Evolutionary conservation across 1,140 invertebrate genomes (phyloP).

Genomic region (Periplaneta americana): DNA sequence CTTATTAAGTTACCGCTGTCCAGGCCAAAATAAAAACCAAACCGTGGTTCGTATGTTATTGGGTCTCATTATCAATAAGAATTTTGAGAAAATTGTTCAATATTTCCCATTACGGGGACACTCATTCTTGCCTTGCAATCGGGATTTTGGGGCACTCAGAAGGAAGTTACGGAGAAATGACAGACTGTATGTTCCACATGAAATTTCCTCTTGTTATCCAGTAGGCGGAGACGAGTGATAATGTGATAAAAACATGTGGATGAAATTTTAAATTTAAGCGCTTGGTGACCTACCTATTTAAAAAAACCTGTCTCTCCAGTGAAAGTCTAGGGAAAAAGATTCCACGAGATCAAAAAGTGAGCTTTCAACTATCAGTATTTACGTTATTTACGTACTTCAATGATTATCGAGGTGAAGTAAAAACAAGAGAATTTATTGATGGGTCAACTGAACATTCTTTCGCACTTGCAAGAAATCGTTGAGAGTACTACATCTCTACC

Average conservation of each 20-base stretch:
- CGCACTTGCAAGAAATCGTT: too few species aligned
- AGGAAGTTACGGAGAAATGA: conserved; percentile 21
- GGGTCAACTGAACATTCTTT: too few species aligned
- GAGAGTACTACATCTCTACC: too few species aligned
- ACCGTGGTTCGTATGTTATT: conserved; percentile 23
- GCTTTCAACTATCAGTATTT: background rate
- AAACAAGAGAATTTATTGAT: too few species aligned
- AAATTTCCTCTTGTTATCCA: conserved; percentile 1
- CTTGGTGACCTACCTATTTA: background rate
- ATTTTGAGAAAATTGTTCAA: conserved; percentile 26
- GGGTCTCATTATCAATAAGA: too few species aligned
- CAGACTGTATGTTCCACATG: conserved; percentile 24
- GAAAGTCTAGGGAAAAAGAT: too few species aligned
- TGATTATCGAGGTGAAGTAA: background rate
- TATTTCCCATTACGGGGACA: conserved; percentile 30
- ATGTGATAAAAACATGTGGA: background rate
- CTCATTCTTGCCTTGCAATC: conserved; percentile 30
- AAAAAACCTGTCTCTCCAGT: too few species aligned
- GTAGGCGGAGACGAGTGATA: background rate
- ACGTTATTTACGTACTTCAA: background rate
- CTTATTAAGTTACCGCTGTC: conserved; percentile 24
- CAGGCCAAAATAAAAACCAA: conserved; percentile 27
- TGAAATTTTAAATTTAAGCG: background rate
- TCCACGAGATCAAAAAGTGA: too few species aligned
- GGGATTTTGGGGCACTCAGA: conserved; percentile 29